Percentiles rank a stretch among this genome's conserved stretches.
phyloP scores from a whole-genome alignment of 1,140 invertebrate species.

The Drosophila kurseongensis region DNA sequence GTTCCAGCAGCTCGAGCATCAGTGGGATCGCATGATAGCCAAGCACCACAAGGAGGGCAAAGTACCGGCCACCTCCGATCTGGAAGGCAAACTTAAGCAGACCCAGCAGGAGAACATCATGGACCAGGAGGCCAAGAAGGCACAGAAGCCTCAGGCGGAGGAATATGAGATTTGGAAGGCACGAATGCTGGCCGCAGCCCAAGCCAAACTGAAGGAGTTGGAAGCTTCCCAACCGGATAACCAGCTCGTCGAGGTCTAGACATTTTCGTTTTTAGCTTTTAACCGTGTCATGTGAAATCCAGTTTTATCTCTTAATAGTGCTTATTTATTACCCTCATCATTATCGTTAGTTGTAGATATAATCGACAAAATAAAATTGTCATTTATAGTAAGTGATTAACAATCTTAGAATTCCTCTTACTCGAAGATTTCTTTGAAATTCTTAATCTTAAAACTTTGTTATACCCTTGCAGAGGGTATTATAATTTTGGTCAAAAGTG shows the following conservation, averaged over 20 bases:
- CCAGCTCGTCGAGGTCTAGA: neutral
- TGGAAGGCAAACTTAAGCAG: conserved; percentile 51
- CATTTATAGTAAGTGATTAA: neutral
- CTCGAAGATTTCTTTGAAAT: neutral
- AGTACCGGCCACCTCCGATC: conserved; percentile 3
- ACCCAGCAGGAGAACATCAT: conserved; percentile 24
- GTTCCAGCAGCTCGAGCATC: conserved; percentile 81
- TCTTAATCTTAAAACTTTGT: neutral
- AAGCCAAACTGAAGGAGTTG: conserved; percentile 54
- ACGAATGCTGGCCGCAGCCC: conserved; percentile 63
- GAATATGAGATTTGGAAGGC: conserved; percentile 80
- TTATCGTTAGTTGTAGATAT: conserved; percentile 19
- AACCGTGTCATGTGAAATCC: conserved; percentile 10
- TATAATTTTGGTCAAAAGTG: no score
- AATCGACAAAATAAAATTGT: neutral
- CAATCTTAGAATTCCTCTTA: neutral
- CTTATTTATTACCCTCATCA: conserved; percentile 9
- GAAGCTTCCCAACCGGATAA: conserved; percentile 1
- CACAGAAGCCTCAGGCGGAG: conserved; percentile 47
- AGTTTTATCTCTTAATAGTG: conserved; percentile 3
- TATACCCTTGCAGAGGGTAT: no score
- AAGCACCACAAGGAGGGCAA: conserved; percentile 62
- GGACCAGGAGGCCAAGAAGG: conserved; percentile 10
- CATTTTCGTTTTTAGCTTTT: neutral
- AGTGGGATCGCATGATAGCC: conserved; percentile 82